Conservation (phyloP, 2,888 invertebrate species). For the Caenorhabditis uteleia region DNA sequence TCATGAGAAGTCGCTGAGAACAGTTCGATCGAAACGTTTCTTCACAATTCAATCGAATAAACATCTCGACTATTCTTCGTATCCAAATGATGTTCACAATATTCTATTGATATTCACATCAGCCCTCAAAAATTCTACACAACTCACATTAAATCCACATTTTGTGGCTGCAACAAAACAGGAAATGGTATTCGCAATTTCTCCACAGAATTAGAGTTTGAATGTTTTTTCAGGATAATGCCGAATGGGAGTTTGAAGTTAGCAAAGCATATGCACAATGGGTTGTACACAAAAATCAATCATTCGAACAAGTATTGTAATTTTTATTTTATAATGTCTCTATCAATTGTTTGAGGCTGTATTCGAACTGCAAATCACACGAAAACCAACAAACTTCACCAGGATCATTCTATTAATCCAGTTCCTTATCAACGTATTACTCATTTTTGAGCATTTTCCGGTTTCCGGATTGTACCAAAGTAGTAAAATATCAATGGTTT, state of each 20-base stretch:
- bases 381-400: conserved; percentile 2
- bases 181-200: conserved; percentile 5
- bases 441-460: conserved; percentile 26
- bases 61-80: conserved; percentile 23
- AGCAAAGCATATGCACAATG: conserved; percentile 29
- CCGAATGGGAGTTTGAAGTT: conserved; percentile 20
- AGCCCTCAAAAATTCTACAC: conserved; percentile 24
- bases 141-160: conserved; percentile 37
- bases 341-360: conserved; percentile 20
- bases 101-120: conserved; percentile 36
- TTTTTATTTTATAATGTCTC: not conserved
- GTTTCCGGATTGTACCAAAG: conserved; percentile 10
- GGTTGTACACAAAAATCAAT: conserved; percentile 31
- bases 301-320: conserved; percentile 19
- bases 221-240: conserved; percentile 11
- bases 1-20: conserved; percentile 8
- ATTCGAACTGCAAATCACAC: conserved; percentile 21
- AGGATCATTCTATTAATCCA: conserved; percentile 6
- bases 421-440: conserved; percentile 14
- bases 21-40: conserved; percentile 9
- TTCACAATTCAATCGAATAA: conserved; percentile 12
- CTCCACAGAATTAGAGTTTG: not conserved
- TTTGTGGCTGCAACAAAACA: conserved; percentile 9
- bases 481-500: no score
- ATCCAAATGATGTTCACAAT: conserved; percentile 30